phyloP scores from a whole-genome alignment of 2,888 invertebrate genomes.

The Lasioglossum leucozonium region DNA sequence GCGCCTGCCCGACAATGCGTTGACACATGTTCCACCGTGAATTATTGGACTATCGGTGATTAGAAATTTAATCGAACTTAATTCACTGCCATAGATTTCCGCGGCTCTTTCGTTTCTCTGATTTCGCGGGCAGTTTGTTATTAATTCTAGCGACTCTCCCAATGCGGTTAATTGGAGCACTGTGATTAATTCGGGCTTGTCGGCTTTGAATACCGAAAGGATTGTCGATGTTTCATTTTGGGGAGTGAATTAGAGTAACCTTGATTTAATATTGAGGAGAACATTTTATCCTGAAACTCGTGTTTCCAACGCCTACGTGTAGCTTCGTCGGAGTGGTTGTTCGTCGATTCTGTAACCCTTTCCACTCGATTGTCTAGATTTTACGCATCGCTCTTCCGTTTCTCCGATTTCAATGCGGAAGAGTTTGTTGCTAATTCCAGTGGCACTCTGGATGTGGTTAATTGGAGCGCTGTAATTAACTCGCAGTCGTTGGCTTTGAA shows the following conservation, averaged over 20 bases:
- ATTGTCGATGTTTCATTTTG: not conserved
- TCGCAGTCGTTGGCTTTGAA: not conserved
- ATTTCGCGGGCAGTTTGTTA: conserved; percentile 1
- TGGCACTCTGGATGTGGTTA: not conserved
- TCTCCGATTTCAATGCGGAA: not conserved
- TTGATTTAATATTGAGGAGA: not conserved
- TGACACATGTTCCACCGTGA: conserved; percentile 13
- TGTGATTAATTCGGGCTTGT: not conserved
- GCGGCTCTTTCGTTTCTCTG: not conserved
- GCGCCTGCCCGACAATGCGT: conserved; percentile 15
- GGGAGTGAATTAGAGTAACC: not conserved
- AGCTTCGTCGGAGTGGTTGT: too few relatives aligned
- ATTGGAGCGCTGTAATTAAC: not conserved
- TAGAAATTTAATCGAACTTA: conserved; percentile 13
- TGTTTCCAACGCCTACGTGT: too few relatives aligned
- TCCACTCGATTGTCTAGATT: too few relatives aligned
- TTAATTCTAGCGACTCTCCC: not conserved
- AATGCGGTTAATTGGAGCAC: not conserved
- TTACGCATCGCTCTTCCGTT: not conserved
- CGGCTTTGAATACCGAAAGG: not conserved
- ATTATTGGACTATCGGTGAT: conserved; percentile 1
- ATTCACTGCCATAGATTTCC: not conserved
- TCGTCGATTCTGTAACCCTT: too few relatives aligned
- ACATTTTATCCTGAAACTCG: not conserved
- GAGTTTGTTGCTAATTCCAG: not conserved